These are phyloP conservation scores for Phyllotreta cruciferae DNA, from an alignment of 2,888 invertebrate genomes.

Conservation along the genomic window DNA sequence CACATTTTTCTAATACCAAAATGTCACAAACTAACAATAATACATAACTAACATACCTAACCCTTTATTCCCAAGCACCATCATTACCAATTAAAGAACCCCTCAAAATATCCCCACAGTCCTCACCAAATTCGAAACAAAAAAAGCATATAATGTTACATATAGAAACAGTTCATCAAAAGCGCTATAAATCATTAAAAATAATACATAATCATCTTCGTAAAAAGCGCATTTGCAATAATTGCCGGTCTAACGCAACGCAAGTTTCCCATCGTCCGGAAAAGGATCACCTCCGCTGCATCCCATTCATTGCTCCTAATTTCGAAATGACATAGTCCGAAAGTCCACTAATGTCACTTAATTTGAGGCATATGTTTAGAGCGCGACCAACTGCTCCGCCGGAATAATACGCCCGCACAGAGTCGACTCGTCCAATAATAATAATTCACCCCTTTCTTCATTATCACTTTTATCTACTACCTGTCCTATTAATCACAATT, in stretches of 20 bases:
- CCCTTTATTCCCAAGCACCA: no score
- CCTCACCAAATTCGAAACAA: constrained; percentile 3
- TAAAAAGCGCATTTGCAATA: constrained; percentile 43
- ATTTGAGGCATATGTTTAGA: constrained; percentile 56
- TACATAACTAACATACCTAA: no score
- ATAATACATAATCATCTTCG: constrained; percentile 24
- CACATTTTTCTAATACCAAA: no score
- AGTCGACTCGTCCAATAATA: constrained; percentile 8
- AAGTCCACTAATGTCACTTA: constrained; percentile 55
- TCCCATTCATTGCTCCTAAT: constrained; percentile 38
- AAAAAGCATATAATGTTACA: constrained; percentile 2
- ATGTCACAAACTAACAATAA: no score
- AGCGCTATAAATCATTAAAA: constrained; percentile 25
- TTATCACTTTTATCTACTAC: no score
- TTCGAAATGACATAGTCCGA: constrained; percentile 52
- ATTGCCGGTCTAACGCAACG: constrained; percentile 40
- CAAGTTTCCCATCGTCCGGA: constrained; percentile 41
- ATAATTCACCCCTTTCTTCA: background rate
- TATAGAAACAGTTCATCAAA: constrained; percentile 21
- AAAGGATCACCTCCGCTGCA: constrained; percentile 20
- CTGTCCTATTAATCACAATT: no score
- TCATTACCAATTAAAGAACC: no score
- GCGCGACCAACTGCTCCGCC: constrained; percentile 34
- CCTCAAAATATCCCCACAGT: no score
- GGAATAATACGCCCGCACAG: constrained; percentile 22